Base-by-base conservation (phyloP, 2,113 vertebrate species). In the Ammodytes marinus region DNA sequence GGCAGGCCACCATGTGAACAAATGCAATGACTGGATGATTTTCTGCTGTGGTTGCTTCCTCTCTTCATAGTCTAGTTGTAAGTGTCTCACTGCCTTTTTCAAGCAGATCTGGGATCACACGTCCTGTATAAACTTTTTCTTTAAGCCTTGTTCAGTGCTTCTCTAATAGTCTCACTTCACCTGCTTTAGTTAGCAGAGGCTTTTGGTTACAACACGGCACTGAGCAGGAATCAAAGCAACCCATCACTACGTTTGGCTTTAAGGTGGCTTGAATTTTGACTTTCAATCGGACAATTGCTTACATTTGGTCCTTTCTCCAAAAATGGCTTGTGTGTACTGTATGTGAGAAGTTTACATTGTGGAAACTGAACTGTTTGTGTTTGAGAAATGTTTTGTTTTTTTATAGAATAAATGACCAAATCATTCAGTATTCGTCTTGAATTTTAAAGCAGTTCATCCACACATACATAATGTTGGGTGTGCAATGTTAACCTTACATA, bases 281-380 rank as follows among this genome's bases (percentile, higher is more conserved):
- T 58, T 78, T 57, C 27, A 69, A 55, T 53, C 45, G 19, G 64
- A 71, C 42, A 27, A 27, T 74, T 27, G 39, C 74, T 68, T 57
- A 35, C 27, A 14, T 53, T 40, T 67, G 53, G 82, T 75, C 14
- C 49, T 85, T 84, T 69, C 42, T 78, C 64, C 69, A 82, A 80
- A 84, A 88, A 68, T 52, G 59, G 70, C 74, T 83, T 45, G 82
- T 89, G 82, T 82, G 73, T 88, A 53, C 65, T 63, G 68, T 86
- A 57, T 64, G 71, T 90, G 85, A 89, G 72, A 79, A 74, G 59
- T 84, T 94, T 89, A 92, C 87, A 84, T 87, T 88, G 83, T 91
- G 76, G 68, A 86, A 86, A 84, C 52, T 84, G 54, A 83, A 84
- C n/a, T 58, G 73, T 85, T 77, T 80, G 55, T 90, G 84, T 86